phyloP scores from a whole-genome alignment of 2,888 invertebrate genomes.

The Tipula helvola region DNA sequence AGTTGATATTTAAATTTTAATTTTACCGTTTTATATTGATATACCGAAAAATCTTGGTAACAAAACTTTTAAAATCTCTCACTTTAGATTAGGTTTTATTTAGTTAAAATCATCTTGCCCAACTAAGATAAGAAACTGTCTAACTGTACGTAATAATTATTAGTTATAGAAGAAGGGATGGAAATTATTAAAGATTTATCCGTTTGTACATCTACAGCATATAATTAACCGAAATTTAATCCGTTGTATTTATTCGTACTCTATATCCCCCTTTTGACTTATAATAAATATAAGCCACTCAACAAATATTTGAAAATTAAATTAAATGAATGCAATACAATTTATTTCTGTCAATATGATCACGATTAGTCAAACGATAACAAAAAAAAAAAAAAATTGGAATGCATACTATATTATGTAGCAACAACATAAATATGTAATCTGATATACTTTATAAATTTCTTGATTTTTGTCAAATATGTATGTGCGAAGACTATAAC shows the following conservation, averaged over 20 bases:
- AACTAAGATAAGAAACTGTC: not conserved
- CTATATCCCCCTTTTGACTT: not conserved
- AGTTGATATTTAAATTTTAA: no score
- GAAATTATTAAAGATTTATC: not conserved
- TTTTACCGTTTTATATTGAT: no score
- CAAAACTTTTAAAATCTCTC: no score
- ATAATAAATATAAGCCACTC: not conserved
- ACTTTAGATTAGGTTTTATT: no score
- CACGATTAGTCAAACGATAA: not conserved
- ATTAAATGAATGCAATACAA: not conserved
- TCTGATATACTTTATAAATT: not conserved
- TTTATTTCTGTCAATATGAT: not conserved
- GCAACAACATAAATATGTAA: not conserved
- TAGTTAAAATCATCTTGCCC: not conserved
- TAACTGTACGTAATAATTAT: not conserved
- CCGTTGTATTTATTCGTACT: not conserved
- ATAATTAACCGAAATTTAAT: not conserved
- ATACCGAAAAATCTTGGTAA: no score
- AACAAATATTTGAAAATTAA: not conserved
- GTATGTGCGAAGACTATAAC: not conserved
- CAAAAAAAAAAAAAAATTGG: not conserved
- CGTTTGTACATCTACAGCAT: not conserved
- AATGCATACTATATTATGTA: not conserved
- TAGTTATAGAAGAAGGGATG: not conserved
- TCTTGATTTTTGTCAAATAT: not conserved